phyloP scores from a whole-genome alignment of 1,140 invertebrate genomes.

The Contarinia nasturtii region DNA sequence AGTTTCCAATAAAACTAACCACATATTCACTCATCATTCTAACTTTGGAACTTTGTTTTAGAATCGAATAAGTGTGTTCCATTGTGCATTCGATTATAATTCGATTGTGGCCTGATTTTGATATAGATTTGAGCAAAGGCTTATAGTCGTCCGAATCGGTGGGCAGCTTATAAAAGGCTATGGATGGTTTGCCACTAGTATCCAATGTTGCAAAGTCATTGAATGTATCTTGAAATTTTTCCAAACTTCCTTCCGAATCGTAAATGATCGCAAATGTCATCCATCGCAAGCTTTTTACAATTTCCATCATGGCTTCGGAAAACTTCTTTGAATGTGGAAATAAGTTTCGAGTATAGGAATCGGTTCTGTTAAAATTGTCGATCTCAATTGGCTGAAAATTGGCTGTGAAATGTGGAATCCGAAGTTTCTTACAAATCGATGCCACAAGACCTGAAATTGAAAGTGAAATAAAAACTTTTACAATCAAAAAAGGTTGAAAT shows the following conservation, averaged over 20 bases:
- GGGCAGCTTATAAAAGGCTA: slow-evolving; percentile 38
- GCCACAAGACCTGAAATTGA: slow-evolving; percentile 35
- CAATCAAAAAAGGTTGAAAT: too few relatives aligned
- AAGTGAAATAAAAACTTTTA: too few relatives aligned
- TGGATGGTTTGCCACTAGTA: slow-evolving; percentile 26
- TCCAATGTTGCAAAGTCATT: slow-evolving; percentile 63
- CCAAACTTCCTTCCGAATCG: slow-evolving; percentile 60
- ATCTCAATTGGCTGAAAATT: slow-evolving; percentile 42
- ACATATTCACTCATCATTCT: slow-evolving; percentile 62
- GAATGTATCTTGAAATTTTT: too few relatives aligned
- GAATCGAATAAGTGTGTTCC: slow-evolving; percentile 39
- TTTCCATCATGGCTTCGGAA: slow-evolving; percentile 49
- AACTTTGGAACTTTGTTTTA: slow-evolving; percentile 61
- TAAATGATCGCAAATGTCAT: slow-evolving; percentile 62
- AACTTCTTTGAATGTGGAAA: slow-evolving; percentile 49
- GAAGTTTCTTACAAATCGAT: slow-evolving; percentile 45
- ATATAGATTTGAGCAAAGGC: slow-evolving; percentile 58
- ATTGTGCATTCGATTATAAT: slow-evolving; percentile 62
- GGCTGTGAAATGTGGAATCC: slow-evolving; percentile 43
- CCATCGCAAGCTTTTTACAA: slow-evolving; percentile 58
- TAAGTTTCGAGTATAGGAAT: slow-evolving; percentile 38
- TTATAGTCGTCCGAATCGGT: slow-evolving; percentile 39
- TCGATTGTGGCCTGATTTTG: slow-evolving; percentile 42
- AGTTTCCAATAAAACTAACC: too few relatives aligned
- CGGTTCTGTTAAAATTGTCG: slow-evolving; percentile 25